These are phyloP conservation scores for Calliscelio sp. DNA, from an alignment of 2,888 invertebrate genomes.

Conservation along the genomic window DNA sequence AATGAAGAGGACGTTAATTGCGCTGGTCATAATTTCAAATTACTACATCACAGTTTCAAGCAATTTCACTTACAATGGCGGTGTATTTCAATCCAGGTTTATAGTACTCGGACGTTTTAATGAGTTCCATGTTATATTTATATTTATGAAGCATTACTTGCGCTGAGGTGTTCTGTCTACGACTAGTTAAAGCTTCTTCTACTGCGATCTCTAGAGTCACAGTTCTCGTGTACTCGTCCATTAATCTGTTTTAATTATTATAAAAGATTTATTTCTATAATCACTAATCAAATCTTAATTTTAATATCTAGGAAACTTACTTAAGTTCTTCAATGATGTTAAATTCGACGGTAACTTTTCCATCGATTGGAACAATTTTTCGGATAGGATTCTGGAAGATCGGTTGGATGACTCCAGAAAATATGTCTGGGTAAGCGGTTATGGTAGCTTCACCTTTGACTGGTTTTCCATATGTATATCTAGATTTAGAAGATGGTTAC, in stretches of 20 bases:
- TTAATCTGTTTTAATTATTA: slow-evolving; percentile 87
- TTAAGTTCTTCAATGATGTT: slow-evolving; percentile 90
- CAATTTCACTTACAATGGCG: slow-evolving; percentile 89
- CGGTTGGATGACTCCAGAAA: slow-evolving; percentile 92
- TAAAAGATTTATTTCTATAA: background rate
- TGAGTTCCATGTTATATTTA: slow-evolving; percentile 91
- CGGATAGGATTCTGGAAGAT: slow-evolving; percentile 89
- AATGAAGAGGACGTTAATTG: no score
- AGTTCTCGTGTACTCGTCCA: slow-evolving; percentile 92
- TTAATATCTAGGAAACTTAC: slow-evolving; percentile 76
- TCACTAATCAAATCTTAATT: background rate
- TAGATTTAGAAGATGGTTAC: slow-evolving; percentile 81
- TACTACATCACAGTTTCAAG: no score
- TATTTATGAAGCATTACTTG: slow-evolving; percentile 92
- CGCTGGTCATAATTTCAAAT: no score
- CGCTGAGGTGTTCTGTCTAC: slow-evolving; percentile 92
- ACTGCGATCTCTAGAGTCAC: slow-evolving; percentile 95
- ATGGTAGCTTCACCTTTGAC: slow-evolving; percentile 95
- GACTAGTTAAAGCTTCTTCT: slow-evolving; percentile 95
- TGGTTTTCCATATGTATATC: slow-evolving; percentile 94
- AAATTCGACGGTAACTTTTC: slow-evolving; percentile 92
- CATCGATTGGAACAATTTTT: slow-evolving; percentile 89
- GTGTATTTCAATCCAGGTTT: slow-evolving; percentile 95
- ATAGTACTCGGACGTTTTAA: slow-evolving; percentile 94
- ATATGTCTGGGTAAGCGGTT: slow-evolving; percentile 93